phyloP scores from a whole-genome alignment of 2,113 vertebrate genomes.

The Centrocercus urophasianus region DNA sequence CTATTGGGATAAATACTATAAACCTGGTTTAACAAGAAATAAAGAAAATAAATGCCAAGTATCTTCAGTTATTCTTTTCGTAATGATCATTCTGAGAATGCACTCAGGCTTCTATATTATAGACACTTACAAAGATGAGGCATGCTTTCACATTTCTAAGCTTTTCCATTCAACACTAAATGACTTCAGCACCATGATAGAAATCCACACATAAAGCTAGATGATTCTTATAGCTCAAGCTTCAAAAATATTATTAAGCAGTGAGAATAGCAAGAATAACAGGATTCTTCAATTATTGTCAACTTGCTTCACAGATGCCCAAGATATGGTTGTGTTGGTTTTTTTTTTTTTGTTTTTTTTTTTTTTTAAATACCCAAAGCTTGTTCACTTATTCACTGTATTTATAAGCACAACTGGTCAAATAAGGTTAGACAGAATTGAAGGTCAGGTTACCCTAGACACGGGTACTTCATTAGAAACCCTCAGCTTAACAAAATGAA shows the following conservation, averaged over 20 bases:
- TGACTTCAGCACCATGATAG: neutral
- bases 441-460: neutral
- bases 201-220: neutral
- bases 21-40: neutral
- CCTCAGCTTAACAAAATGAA: neutral
- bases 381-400: neutral
- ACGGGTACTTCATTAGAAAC: neutral
- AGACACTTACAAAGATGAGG: neutral
- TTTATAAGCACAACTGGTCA: neutral
- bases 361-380: neutral
- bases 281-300: neutral
- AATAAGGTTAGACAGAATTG: neutral
- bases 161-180: neutral
- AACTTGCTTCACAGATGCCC: neutral
- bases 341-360: neutral
- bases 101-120: neutral
- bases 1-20: neutral
- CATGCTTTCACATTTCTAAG: neutral
- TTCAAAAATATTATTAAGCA: slow-evolving; percentile 1
- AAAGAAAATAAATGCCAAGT: neutral
- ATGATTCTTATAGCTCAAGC: neutral
- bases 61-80: neutral
- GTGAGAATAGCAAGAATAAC: neutral
- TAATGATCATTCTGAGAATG: neutral
- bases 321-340: neutral